Conservation (phyloP, 1,140 invertebrate genomes). For the Trigoniulus corallinus region DNA sequence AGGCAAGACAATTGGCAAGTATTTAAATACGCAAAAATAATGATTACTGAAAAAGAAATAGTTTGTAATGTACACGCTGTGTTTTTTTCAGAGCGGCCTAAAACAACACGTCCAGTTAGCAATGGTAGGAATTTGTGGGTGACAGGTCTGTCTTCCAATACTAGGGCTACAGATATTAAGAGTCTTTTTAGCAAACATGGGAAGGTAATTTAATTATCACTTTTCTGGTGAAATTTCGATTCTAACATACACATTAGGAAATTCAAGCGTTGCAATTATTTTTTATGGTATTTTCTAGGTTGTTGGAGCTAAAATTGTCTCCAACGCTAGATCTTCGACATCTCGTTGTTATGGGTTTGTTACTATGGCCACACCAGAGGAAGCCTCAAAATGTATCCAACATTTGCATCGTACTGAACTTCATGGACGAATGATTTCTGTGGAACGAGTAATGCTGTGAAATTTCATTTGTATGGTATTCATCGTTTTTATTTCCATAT, state of each 20-base stretch:
- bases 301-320: constrained; percentile 86
- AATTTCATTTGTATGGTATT: too few relatives aligned
- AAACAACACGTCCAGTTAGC: constrained; percentile 15
- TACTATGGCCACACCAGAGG: constrained; percentile 73
- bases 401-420: constrained; percentile 75
- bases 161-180: constrained; percentile 80
- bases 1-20: too few relatives aligned
- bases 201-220: too few relatives aligned
- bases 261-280: constrained; percentile 1
- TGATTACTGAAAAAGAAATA: too few relatives aligned
- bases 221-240: background rate
- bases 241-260: background rate
- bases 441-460: constrained; percentile 77
- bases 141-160: constrained; percentile 70
- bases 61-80: too few relatives aligned
- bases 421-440: constrained; percentile 80
- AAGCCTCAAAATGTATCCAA: constrained; percentile 76
- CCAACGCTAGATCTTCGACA: constrained; percentile 75
- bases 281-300: constrained; percentile 24
- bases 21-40: too few relatives aligned
- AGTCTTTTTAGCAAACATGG: constrained; percentile 78
- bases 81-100: background rate
- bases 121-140: constrained; percentile 72
- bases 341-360: constrained; percentile 88
- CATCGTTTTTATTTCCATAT: background rate